Percentiles rank a stretch among this genome's conserved stretches.
Conservation (phyloP, 2,888 invertebrate genomes). For the Sminthurides aquaticus region DNA sequence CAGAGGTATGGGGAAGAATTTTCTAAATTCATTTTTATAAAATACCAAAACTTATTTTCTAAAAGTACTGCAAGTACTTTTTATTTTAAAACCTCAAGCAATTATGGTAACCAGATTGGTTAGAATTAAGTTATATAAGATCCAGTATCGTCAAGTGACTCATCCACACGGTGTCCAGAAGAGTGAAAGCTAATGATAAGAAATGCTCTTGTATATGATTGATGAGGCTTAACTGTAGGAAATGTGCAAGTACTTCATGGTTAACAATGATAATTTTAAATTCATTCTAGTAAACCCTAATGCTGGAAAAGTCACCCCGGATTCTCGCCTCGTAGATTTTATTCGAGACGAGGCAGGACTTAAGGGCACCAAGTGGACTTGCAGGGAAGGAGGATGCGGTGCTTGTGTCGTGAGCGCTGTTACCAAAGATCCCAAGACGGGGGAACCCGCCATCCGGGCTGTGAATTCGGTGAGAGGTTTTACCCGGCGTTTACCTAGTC, state of each 20-base stretch:
- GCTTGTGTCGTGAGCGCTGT: conserved; percentile 49
- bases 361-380: conserved; percentile 38
- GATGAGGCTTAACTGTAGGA: no score
- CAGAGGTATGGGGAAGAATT: conserved; percentile 26
- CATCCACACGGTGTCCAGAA: no score
- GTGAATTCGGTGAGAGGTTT: conserved; percentile 60
- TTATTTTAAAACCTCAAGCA: no score
- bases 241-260: no score
- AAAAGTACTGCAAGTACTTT: not conserved
- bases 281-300: conserved; percentile 14
- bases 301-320: conserved; percentile 14
- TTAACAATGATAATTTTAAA: no score
- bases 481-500: not conserved
- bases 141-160: not conserved
- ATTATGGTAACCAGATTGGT: not conserved
- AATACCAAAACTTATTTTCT: not conserved
- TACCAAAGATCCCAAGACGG: conserved; percentile 38
- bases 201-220: no score
- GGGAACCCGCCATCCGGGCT: conserved; percentile 52
- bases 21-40: not conserved
- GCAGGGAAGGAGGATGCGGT: conserved; percentile 64
- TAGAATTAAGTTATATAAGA: not conserved
- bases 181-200: no score
- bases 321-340: conserved; percentile 34
- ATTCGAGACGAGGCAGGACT: conserved; percentile 35